These are phyloP conservation scores for Anneissia japonica DNA, from an alignment of 35 echinoderm and acorn worm species.

Conservation along the genomic window DNA sequence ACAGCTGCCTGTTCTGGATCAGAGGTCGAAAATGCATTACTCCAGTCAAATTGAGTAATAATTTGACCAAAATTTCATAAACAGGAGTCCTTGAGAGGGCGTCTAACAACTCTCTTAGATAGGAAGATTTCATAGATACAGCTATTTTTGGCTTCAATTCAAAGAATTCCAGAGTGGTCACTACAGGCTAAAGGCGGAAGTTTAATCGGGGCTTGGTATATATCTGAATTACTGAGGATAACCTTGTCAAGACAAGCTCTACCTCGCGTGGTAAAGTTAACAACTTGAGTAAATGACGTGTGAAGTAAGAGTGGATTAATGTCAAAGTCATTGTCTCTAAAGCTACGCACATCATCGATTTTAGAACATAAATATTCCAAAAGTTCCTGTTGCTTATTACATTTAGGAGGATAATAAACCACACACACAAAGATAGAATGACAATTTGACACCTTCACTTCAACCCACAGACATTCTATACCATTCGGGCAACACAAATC, in stretches of 20 bases:
- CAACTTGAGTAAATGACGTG: slow-evolving; percentile 23
- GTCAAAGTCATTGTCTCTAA: slow-evolving; percentile 20
- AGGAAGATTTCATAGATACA: neutral
- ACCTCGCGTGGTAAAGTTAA: slow-evolving; percentile 12
- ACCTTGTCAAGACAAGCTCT: slow-evolving; percentile 10
- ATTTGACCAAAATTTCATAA: neutral
- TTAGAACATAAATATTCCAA: slow-evolving; percentile 2
- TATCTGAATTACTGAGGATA: neutral
- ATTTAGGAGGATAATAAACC: neutral
- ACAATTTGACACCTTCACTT: slow-evolving; percentile 7
- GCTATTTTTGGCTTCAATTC: neutral
- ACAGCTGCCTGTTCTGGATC: neutral
- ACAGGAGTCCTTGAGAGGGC: neutral
- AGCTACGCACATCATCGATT: slow-evolving; percentile 17
- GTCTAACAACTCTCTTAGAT: neutral
- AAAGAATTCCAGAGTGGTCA: neutral
- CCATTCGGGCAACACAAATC: slow-evolving; percentile 2
- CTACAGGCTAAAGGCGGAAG: neutral
- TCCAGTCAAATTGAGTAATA: neutral
- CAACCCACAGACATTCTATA: slow-evolving; percentile 28
- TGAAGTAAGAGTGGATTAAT: slow-evolving; percentile 5
- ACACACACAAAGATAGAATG: slow-evolving; percentile 9
- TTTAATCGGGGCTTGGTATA: neutral
- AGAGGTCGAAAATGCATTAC: neutral
- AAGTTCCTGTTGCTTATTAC: too few species aligned